Percentiles rank a stretch among this genome's conserved stretches.
These are phyloP conservation scores for Numida meleagris DNA, from an alignment of 2,113 vertebrate genomes.

Conservation along the genomic window DNA sequence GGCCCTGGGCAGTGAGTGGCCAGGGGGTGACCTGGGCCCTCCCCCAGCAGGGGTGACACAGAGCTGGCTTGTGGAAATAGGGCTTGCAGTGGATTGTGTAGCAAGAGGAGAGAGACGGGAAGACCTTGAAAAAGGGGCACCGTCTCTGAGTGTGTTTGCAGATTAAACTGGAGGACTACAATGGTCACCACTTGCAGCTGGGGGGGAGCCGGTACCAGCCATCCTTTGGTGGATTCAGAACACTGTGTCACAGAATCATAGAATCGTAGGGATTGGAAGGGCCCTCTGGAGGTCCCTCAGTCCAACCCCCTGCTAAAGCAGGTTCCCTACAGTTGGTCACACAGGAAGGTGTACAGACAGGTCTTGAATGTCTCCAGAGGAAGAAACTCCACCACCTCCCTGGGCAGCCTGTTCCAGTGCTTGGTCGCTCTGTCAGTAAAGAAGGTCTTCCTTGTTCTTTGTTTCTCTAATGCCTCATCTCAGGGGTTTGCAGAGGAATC, in stretches of 20 bases:
- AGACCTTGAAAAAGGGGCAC: background rate
- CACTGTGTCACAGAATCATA: background rate
- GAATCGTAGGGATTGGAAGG: too few species aligned
- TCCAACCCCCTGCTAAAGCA: too few species aligned
- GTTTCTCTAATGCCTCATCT: background rate
- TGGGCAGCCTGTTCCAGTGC: too few species aligned
- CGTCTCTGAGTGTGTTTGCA: background rate
- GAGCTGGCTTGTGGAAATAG: background rate
- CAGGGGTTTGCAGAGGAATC: background rate
- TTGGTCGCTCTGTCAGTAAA: too few species aligned
- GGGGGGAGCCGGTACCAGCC: background rate
- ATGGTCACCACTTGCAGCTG: background rate
- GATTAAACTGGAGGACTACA: background rate
- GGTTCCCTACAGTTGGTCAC: too few species aligned
- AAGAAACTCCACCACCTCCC: too few species aligned
- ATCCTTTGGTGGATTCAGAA: background rate
- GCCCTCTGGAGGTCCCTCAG: too few species aligned
- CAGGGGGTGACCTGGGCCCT: fast-evolving
- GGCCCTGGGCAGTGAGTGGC: background rate
- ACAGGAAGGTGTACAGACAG: too few species aligned
- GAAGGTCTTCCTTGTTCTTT: background rate
- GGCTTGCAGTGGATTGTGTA: background rate
- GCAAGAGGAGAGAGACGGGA: background rate
- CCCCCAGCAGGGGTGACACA: background rate
- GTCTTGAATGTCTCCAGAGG: too few species aligned